Evolutionary conservation across 1,140 invertebrate species (phyloP), one percentile per base, ranked within the genome.

Genomic region (Conopomorpha cramerella): DNA sequence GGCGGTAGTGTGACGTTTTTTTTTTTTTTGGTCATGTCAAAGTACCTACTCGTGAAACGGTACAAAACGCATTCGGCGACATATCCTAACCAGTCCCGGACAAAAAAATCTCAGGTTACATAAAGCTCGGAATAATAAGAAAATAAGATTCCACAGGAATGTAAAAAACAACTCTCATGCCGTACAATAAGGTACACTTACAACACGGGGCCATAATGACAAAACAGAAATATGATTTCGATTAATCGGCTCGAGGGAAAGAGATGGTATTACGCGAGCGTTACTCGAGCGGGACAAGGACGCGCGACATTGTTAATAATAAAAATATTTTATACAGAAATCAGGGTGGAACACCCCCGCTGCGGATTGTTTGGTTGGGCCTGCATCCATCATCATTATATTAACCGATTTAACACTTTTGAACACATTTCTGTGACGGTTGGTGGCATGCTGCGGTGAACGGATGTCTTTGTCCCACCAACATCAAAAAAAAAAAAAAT

Each of bases 371-470:
- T 70, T 64, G 66, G 65, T 60, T 50, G 64, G 65, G 52, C 53
- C 59, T 38, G 65, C 67, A 76, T 76, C 67, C 65, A 76, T 76
- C 67, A 74, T 74, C 67, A 72, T 76, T 76, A 72, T 71, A 76
- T 70, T 72, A 76, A 76, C 71, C 62, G 71, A 76, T 76, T 76
- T 76, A 76, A 76, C 71, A 76, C 71, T 76, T 76, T 72, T 68
- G 64, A 72, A 72, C 67, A 65, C 62, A 76, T 72, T 72, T 58
- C 51, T 45, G 50, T 53, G 57, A 57, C 63, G 49, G 58, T 58
- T 63, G 62, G 58, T 57, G 63, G 60, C 58, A 55, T n/a, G 26
- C 25, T n/a, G n/a, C n/a, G n/a, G n/a, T n/a, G n/a, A n/a, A n/a
- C n/a, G n/a, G n/a, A n/a, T n/a, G n/a, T n/a, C n/a, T n/a, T n/a